Percentiles rank a stretch among this genome's conserved stretches.
Evolutionary conservation across 2,888 invertebrate genomes (phyloP).

Genomic region (Acholoe squamosa): DNA sequence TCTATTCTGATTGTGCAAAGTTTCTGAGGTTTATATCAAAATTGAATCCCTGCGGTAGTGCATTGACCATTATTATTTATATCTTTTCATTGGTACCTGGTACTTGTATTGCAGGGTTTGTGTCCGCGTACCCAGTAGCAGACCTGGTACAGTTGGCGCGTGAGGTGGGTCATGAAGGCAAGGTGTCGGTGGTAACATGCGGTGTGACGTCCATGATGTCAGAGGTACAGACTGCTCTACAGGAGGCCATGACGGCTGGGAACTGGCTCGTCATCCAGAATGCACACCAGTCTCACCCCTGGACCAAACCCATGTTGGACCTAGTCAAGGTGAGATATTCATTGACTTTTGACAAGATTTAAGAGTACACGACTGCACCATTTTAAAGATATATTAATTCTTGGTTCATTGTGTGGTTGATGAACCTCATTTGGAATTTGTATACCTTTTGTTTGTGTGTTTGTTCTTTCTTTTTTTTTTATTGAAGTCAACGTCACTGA

Average conservation of each 20-base stretch:
- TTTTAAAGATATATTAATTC: too few species aligned
- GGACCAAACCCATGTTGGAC: conserved; percentile 72
- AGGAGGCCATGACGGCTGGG: conserved; percentile 78
- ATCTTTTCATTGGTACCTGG: not conserved
- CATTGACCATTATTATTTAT: not conserved
- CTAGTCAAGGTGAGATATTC: conserved; percentile 76
- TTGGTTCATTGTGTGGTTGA: too few species aligned
- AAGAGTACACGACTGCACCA: too few species aligned
- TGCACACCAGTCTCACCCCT: conserved; percentile 78
- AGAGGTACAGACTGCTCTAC: conserved; percentile 77
- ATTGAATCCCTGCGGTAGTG: too few species aligned
- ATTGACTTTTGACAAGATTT: too few species aligned
- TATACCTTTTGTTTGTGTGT: too few species aligned
- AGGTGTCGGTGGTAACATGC: conserved; percentile 79
- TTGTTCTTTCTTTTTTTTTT: too few species aligned
- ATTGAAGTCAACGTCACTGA: too few species aligned
- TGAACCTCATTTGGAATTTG: too few species aligned
- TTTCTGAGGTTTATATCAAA: too few species aligned
- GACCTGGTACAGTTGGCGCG: conserved; percentile 79
- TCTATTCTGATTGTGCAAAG: too few species aligned
- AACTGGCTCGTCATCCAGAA: conserved; percentile 82
- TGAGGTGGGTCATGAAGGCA: conserved; percentile 79
- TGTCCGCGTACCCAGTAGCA: conserved; percentile 74
- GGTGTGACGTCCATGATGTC: conserved; percentile 77
- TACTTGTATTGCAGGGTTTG: conserved; percentile 52